Evolutionary conservation across 2,888 invertebrate species (phyloP).

Genomic region (Terebella lapidaria): DNA sequence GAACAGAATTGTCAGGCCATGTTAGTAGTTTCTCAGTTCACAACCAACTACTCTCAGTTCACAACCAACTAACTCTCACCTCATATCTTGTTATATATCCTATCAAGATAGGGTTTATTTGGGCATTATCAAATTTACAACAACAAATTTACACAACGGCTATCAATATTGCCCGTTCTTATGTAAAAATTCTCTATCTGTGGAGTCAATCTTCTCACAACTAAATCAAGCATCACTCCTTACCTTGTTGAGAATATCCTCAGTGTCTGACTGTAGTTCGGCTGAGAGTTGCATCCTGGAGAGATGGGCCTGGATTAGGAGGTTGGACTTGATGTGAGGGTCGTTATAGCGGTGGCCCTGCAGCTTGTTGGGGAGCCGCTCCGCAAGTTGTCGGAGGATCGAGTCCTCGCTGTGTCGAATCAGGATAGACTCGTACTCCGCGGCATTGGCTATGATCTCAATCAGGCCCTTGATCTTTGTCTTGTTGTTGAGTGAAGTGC

Average conservation of each 20-base stretch:
- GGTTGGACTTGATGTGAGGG: slow-evolving; percentile 91
- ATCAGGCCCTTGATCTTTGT: slow-evolving; percentile 94
- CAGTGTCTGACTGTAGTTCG: slow-evolving; percentile 94
- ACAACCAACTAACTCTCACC: too few species aligned
- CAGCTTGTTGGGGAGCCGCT: slow-evolving; percentile 64
- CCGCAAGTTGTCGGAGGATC: slow-evolving; percentile 63
- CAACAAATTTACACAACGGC: too few species aligned
- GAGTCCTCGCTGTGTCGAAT: slow-evolving; percentile 93
- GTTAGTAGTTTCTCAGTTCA: not conserved
- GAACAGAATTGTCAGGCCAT: too few species aligned
- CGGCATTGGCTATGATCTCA: slow-evolving; percentile 96
- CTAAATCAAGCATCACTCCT: too few species aligned
- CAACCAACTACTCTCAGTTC: too few species aligned
- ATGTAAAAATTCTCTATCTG: too few species aligned
- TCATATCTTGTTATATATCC: too few species aligned
- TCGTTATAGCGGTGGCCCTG: slow-evolving; percentile 78
- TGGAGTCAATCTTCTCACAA: too few species aligned
- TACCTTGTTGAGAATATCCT: slow-evolving; percentile 67
- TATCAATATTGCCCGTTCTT: too few species aligned
- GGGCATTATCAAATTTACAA: too few species aligned
- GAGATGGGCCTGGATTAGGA: slow-evolving; percentile 91
- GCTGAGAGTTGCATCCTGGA: slow-evolving; percentile 90
- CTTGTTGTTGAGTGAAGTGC: slow-evolving; percentile 90
- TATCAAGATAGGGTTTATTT: too few species aligned
- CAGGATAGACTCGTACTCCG: slow-evolving; percentile 90